Conservation (phyloP, 1,140 invertebrate species). For the Sitophilus oryzae region DNA sequence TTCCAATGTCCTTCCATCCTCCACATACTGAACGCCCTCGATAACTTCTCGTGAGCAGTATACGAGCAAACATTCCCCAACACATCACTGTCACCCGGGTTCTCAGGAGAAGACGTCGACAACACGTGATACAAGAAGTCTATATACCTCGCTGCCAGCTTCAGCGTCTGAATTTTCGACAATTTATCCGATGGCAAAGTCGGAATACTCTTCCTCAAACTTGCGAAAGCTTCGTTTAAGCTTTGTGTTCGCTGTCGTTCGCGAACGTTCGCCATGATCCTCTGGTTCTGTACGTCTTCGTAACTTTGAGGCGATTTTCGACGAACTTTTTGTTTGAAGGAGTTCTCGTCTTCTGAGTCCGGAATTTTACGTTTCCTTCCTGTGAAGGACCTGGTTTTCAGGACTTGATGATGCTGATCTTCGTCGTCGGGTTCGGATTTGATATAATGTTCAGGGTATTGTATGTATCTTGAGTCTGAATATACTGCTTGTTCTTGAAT, state of each 20-base stretch:
- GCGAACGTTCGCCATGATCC: constrained; percentile 92
- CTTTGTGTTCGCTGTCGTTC: constrained; percentile 96
- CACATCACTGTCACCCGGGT: constrained; percentile 45
- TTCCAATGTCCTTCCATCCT: constrained; percentile 95
- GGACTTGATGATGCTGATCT: constrained; percentile 17
- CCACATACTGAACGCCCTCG: constrained; percentile 94
- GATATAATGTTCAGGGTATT: constrained; percentile 30
- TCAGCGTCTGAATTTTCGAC: constrained; percentile 96
- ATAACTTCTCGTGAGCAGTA: constrained; percentile 83
- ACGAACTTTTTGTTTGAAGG: no score
- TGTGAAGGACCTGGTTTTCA: constrained; percentile 29
- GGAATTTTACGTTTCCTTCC: constrained; percentile 35
- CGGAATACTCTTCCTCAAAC: constrained; percentile 90
- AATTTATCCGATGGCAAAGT: constrained; percentile 97
- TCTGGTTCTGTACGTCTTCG: constrained; percentile 69
- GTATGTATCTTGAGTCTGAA: no score
- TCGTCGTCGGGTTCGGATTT: constrained; percentile 40
- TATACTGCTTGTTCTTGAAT: constrained; percentile 4
- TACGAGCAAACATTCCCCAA: constrained; percentile 58
- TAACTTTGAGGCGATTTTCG: constrained; percentile 45
- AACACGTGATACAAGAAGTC: constrained; percentile 90
- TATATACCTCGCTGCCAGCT: constrained; percentile 90
- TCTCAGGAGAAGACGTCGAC: constrained; percentile 34
- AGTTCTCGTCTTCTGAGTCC: constrained; percentile 40
- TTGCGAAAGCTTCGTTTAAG: constrained; percentile 93